phyloP scores from a whole-genome alignment of 2,113 vertebrate genomes.

The Crypturellus undulatus region DNA sequence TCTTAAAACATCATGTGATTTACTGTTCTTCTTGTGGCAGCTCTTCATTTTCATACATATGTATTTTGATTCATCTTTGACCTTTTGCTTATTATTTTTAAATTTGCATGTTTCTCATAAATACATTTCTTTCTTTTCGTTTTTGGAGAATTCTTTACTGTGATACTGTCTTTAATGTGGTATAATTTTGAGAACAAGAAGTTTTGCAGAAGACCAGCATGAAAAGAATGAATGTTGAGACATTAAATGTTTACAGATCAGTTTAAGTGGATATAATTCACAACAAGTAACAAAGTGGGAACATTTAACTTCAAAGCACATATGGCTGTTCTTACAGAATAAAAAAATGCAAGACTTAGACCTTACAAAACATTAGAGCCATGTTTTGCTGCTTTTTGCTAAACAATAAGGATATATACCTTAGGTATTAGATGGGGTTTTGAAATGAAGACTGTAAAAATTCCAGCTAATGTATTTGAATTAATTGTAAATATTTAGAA shows the following conservation, averaged over 20 bases:
- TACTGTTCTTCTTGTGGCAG: constrained; percentile 39
- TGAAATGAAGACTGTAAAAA: background rate
- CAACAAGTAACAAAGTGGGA: constrained; percentile 85
- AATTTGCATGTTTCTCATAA: constrained; percentile 68
- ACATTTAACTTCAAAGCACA: constrained; percentile 84
- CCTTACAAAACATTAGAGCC: constrained; percentile 73
- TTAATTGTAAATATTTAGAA: background rate
- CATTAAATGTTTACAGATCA: constrained; percentile 79
- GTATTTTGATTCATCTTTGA: constrained; percentile 70
- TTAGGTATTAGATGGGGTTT: constrained; percentile 15
- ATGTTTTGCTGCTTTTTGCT: constrained; percentile 33
- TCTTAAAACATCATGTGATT: constrained; percentile 58
- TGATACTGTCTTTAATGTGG: constrained; percentile 75
- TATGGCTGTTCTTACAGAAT: constrained; percentile 84
- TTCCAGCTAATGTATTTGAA: constrained; percentile 33
- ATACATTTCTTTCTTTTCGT: constrained; percentile 19
- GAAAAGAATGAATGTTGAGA: constrained; percentile 70
- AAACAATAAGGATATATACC: constrained; percentile 56
- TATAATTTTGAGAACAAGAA: constrained; percentile 71
- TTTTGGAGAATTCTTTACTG: constrained; percentile 64
- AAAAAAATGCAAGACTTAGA: constrained; percentile 77
- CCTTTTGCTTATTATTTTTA: constrained; percentile 67
- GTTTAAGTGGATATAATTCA: constrained; percentile 78
- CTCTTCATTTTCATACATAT: constrained; percentile 49
- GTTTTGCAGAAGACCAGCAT: constrained; percentile 69